Evolutionary conservation across 2,113 vertebrate species (phyloP), one percentile per base, ranked within the genome.

Genomic region (Dolichallabes microphthalmus): DNA sequence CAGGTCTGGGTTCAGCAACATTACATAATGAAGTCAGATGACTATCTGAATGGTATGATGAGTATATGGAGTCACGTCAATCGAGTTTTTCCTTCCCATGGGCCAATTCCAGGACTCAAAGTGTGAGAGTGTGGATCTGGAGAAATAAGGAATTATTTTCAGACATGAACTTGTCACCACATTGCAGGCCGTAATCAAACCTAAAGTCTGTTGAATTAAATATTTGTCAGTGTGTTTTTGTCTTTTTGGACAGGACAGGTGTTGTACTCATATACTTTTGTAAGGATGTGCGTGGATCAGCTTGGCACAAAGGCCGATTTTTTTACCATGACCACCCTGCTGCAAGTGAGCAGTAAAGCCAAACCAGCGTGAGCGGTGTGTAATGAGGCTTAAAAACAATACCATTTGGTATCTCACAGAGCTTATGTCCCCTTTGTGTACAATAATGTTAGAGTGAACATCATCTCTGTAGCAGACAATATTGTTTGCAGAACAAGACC

Each of bases 371-470:
- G 30, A 74, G 66, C 17, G 61, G 66, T 30, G 66, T 30, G n/a
- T 81, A 52, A 30, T 4, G 22, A 73, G 66, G 15, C 32, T 53
- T 71, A 53, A 74, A 45, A 10, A 39, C 13, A 74, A 86, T 64
- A 14, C 55, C 30, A 66, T 61, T 81, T 50, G 32, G 2, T 78
- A 69, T 60, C 64, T 50, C 35, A 45, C 61, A 45, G 14, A 61
- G 69, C 66, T 74, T 7, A 73, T 74, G 15, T 75, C 30, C 75
- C 68, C 66, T n/a, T 69, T 86, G 55, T 57, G n/a, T 30, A 75
- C 63, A 75, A 71, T 66, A 50, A 57, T 12, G 32, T 17, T 52
- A 50, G 52, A n/a, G 25, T 25, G 30, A 83, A 73, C n/a, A 19
- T 22, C n/a, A 85, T 80, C 50, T 60, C 22, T 80, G 66, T 25